Evolutionary conservation across 1,140 invertebrate genomes (phyloP), one percentile per base, ranked within the genome.

Genomic region (Littorina saxatilis): DNA sequence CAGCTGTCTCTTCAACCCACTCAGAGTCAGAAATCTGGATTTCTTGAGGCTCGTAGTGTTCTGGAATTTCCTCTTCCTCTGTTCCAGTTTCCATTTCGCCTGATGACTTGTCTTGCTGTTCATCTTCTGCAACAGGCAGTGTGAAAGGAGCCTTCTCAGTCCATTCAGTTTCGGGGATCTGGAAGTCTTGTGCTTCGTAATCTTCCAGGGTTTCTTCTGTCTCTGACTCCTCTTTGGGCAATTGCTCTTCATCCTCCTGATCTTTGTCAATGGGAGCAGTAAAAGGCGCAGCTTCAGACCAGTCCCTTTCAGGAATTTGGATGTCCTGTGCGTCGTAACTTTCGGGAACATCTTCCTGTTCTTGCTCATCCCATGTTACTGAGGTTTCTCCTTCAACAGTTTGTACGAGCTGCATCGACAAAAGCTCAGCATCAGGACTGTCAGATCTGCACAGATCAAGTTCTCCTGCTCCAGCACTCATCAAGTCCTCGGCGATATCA

Each of bases 11-110:
- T 39, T 74, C 43, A 20, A 40, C 7, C 37, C 43, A 27, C 39
- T 74, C 72, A 11, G 1, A 15, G 17, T 74, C 72, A 27, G 72
- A 20, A 47, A 47, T 74, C 50, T 77, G 47, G 17, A 52, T 77
- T 37, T 58, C 27, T 61, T 55, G 11, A 58, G 0, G 35, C 37
- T 58, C 52, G 23, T 61, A 20, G 11, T 27, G 11, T n/a, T 76
- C 52, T 20, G 74, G 11, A 35, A 29, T 52, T 11, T 5, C 29
- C 29, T 58, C 32, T 52, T n/a, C 47, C n/a, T n/a, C 32, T 11
- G 2, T 43, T 20, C n/a, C 74, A 20, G n/a, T n/a, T 58, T 20
- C 13, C 52, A n/a, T n/a, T 52, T 52, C 13, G 47, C 20, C 74
- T 23, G 47, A 11, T 20, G 9, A 50, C 20, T 50, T 52, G 13